Evolutionary conservation across 1,140 invertebrate genomes (phyloP).

Genomic region (Bombus affinis): DNA sequence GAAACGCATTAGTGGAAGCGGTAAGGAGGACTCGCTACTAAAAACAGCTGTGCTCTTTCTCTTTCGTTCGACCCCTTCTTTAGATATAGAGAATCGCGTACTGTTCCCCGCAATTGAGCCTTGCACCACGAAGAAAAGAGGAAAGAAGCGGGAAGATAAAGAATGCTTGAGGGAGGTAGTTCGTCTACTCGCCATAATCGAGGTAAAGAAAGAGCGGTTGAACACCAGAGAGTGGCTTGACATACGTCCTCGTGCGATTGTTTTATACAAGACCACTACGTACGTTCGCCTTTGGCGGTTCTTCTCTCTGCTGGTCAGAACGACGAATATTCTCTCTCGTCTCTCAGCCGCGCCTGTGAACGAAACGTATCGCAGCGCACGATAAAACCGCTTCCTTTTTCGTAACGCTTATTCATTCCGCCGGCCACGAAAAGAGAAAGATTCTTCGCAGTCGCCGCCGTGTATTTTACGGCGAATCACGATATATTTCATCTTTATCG

Average conservation of each 20-base stretch:
- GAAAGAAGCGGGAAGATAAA: slow-evolving; percentile 9
- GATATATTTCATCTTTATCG: too few species aligned
- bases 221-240: not conserved
- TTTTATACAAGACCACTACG: not conserved
- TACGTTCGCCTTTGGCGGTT: not conserved
- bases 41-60: not conserved
- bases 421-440: not conserved
- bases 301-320: not conserved
- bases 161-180: not conserved
- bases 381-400: not conserved
- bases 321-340: not conserved
- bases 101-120: slow-evolving; percentile 39
- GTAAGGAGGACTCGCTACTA: slow-evolving; percentile 25
- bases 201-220: slow-evolving; percentile 10
- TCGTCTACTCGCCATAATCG: slow-evolving; percentile 9
- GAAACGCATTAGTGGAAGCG: slow-evolving; percentile 57
- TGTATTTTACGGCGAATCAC: too few species aligned
- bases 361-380: not conserved
- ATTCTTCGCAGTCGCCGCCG: not conserved
- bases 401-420: not conserved
- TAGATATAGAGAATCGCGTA: slow-evolving; percentile 15
- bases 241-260: slow-evolving; percentile 17
- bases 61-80: not conserved
- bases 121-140: not conserved
- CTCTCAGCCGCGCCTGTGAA: not conserved